phyloP scores from a whole-genome alignment of 2,797 vertebrate species.

The Cyclopterus lumpus region DNA sequence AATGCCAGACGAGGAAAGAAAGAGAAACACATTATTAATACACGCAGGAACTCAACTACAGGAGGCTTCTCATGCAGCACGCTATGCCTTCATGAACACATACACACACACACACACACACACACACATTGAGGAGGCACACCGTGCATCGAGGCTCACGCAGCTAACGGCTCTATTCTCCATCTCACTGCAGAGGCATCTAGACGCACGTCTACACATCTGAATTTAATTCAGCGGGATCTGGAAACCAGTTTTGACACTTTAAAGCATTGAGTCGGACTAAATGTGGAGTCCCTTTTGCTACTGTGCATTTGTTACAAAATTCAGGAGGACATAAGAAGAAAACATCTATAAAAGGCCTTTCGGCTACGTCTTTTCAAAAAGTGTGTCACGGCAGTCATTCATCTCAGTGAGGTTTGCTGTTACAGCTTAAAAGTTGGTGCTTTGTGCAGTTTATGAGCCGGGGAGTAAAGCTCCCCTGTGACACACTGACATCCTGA shows the following conservation, averaged over 20 bases:
- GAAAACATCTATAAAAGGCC: neutral
- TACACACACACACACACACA: constrained; percentile 45
- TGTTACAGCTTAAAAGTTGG: neutral
- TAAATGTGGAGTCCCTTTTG: neutral
- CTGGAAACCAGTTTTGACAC: neutral
- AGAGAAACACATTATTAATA: neutral
- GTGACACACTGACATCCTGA: constrained; percentile 43
- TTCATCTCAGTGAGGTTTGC: neutral
- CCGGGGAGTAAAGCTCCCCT: constrained; percentile 25
- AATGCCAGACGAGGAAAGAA: neutral
- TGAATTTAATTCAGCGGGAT: neutral
- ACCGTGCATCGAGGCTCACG: constrained; percentile 46
- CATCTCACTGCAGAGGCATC: constrained; percentile 17
- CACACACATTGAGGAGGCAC: constrained; percentile 49
- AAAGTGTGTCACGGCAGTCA: neutral
- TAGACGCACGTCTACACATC: constrained; percentile 20
- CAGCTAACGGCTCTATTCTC: constrained; percentile 29
- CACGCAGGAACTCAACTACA: constrained; percentile 23
- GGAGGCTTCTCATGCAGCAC: constrained; percentile 39
- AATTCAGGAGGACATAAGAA: neutral
- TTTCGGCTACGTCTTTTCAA: constrained; percentile 6
- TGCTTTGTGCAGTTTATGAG: constrained; percentile 34
- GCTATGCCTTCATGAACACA: constrained; percentile 36
- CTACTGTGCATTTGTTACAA: neutral
- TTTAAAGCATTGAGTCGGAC: neutral